Conservation (phyloP, 1,140 invertebrate species). For the Glossosoma conforme region DNA sequence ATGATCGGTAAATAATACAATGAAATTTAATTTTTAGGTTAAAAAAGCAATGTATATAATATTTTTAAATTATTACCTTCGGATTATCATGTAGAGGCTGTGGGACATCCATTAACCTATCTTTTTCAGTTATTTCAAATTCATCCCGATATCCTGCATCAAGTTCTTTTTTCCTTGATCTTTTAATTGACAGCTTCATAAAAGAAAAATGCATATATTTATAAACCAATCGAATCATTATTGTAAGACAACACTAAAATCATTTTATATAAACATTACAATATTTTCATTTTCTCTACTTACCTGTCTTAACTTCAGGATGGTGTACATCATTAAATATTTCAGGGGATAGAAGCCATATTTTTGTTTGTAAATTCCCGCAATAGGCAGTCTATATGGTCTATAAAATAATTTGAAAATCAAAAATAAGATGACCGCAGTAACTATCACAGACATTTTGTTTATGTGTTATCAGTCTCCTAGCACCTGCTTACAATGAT, state of each 20-base stretch:
- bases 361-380: constrained; percentile 49
- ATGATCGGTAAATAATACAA: no score
- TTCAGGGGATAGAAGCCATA: constrained; percentile 48
- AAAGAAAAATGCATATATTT: not conserved
- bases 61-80: constrained; percentile 26
- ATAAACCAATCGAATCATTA: not conserved
- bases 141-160: not conserved
- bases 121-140: constrained; percentile 18
- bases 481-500: no score
- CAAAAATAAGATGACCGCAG: no score
- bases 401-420: no score
- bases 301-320: constrained; percentile 41
- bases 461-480: no score
- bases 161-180: not conserved
- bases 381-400: constrained; percentile 41
- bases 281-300: constrained; percentile 9
- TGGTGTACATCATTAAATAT: constrained; percentile 44
- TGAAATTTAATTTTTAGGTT: no score
- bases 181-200: constrained; percentile 8
- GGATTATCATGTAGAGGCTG: constrained; percentile 44
- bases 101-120: constrained; percentile 42
- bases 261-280: no score
- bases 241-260: not conserved
- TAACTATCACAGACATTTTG: no score
- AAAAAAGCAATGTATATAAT: no score